Base-by-base conservation (phyloP, 2,797 vertebrate genomes). In the Pteronotus mesoamericanus region DNA sequence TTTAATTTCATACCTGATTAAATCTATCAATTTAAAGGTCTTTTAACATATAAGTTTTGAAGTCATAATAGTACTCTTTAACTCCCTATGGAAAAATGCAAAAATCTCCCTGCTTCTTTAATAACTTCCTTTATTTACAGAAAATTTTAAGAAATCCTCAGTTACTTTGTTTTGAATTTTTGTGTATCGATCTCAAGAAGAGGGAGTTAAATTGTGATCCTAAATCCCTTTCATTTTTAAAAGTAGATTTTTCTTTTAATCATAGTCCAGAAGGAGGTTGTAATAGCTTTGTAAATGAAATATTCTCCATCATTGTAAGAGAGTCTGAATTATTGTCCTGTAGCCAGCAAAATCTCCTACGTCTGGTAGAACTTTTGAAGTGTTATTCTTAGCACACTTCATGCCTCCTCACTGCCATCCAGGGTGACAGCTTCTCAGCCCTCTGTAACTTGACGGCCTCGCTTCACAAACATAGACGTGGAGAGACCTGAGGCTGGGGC, bases 1-100 rank as follows among this genome's bases (percentile, higher is more conserved):
- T 96, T 97, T 96, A 97, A 97, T 98, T 97, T 97, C 94, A 96
- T 95, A 91, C 96, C 89, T 57, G 95, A 96, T 96, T 96, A 96
- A 96, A 97, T 96, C 91, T 96, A 95, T 96, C 94, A 96, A 96
- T 97, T 96, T 94, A 94, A 94, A 97, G 95, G 94, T 95, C 93
- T 96, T 94, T 94, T 74, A 94, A 86, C 87, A 71, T 93, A 80
- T 42, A 94, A 5, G 39, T 93, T 96, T 96, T 89, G 91, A 96
- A 96, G 95, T 96, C 92, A 91, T 86, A 90, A 83, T 86, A 86
- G 92, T 89, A 77, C 24, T 68, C 53, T 95, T 97, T 94, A 95
- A 64, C 37, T 97, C 90, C 61, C 80, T 55, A 32, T 87, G 79
- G 89, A 51, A 92, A 77, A 92, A 57, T 68, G 51, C 71, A 78